Base-by-base conservation (phyloP, 2,888 invertebrate species). In the Coecobrya sp. region DNA sequence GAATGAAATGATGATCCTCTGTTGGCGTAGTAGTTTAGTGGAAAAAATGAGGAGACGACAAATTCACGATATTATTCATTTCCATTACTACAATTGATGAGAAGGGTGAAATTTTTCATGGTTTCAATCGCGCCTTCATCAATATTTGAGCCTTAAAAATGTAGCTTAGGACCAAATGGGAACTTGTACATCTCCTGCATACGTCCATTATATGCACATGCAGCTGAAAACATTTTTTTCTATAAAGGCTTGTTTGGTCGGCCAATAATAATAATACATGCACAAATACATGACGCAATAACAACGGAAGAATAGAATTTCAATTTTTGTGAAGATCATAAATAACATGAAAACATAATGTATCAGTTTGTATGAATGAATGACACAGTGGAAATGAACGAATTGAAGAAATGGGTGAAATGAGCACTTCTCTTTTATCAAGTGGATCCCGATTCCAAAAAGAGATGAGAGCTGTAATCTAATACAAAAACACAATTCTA, bases 41-140 rank as follows among this genome's bases (percentile, higher is more conserved):
- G 27, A 49, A 88, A 87, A 65, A 81, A 89, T 52, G 76, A 92
- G 82, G 88, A 88, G 86, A 68, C 70, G 89, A 89, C 89, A 92
- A 92, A 92, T 90, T 86, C 89, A 93, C 87, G 25, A 76, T 52
- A 93, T 86, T 88, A 90, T 93, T 90, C 86, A 86, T 86, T 86
- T 42, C 19, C 73, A 87, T 89, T 70, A 68, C 27, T 70, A 93
- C 91, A 91, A 92, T 55, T 49, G 68, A 88, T 68, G 70, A 84
- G 62, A 86, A 52, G 55, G 36, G 91, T 86, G 79, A 70, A 84
- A 92, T 93, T 93, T 92, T 93, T 79, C 93, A 93, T 92, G 93
- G 89, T 93, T 87, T 59, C 73, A 16, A 89, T 92, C 93, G 93
- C 93, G 93, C 93, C 93, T 93, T 93, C 91, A 68, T 65, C 89